Base-by-base conservation (phyloP, 2,113 vertebrate genomes). In the Casuarius casuarius region DNA sequence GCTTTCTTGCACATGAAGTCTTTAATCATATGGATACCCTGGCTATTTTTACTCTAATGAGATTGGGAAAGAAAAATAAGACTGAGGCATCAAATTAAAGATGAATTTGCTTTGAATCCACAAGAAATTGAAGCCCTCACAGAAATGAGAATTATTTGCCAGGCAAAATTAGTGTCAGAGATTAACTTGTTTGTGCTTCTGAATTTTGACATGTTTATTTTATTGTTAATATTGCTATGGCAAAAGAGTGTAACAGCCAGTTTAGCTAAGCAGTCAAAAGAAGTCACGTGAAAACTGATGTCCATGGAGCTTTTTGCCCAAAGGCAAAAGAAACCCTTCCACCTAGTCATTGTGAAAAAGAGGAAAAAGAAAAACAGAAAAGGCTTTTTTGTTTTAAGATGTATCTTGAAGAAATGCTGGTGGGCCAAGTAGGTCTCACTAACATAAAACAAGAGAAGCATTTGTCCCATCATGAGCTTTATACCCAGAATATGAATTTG, bases 11-110 rank as follows among this genome's bases (percentile, higher is more conserved):
- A 61, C 90, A 95, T 95, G 94, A 96, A 97, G 95, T 94, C 95
- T 97, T 97, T 93, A 97, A 94, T 97, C 76, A 87, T 96, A 87
- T 95, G 94, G 94, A 96, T 96, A 96, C 67, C 61, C 87, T 68
- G 94, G 92, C 95, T 97, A 94, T 97, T 97, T 97, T 97, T 97
- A 95, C 94, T 94, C 97, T 97, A 95, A 97, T 97, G 95, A 97
- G 96, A 97, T 87, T 82, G 91, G 78, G 94, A 90, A 96, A 93
- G 94, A 96, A 96, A 90, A 92, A 94, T 94, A 97, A 96, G 95
- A 93, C 67, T 4, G 90, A 94, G 48, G 78, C 97, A 95, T 95
- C 87, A 95, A 95, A 96, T 91, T 92, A 93, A 95, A 89, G 92
- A 90, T 89, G 74, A 96, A 97, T 92, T 95, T 97, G 92, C 95